Conservation (phyloP, 1,140 invertebrate genomes). For the Drosophila tristis region DNA sequence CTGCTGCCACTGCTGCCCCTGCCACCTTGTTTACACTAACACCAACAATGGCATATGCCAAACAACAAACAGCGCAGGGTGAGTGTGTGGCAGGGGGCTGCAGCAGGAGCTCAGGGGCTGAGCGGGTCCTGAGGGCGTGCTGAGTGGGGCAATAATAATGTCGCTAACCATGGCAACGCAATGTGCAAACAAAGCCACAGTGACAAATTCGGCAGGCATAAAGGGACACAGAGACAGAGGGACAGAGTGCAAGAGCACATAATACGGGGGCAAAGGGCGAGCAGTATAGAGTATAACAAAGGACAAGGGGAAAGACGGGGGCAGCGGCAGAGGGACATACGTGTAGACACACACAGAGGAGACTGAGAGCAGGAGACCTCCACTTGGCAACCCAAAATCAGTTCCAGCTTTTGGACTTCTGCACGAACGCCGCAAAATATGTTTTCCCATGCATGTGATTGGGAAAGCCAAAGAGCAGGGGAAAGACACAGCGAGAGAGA, state of each 20-base stretch:
- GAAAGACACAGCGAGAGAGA: neutral
- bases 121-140: neutral
- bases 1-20: neutral
- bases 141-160: slow-evolving; percentile 34
- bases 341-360: neutral
- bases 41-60: slow-evolving; percentile 44
- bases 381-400: too few relatives aligned
- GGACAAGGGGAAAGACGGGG: too few relatives aligned
- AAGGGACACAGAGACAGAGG: too few relatives aligned
- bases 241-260: too few relatives aligned
- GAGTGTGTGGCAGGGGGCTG: neutral
- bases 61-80: slow-evolving; percentile 5
- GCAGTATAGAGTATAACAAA: too few relatives aligned
- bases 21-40: slow-evolving; percentile 31
- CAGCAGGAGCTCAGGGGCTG: neutral
- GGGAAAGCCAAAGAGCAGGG: neutral
- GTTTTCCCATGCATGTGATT: too few relatives aligned
- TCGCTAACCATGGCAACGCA: slow-evolving; percentile 53
- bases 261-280: too few relatives aligned
- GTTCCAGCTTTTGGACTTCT: too few relatives aligned
- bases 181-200: slow-evolving; percentile 43
- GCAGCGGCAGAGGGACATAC: too few relatives aligned
- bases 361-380: neutral
- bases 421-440: neutral
- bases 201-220: slow-evolving; percentile 18